phyloP scores from a whole-genome alignment of 2,888 invertebrate species.

The Nomada lathburiana region DNA sequence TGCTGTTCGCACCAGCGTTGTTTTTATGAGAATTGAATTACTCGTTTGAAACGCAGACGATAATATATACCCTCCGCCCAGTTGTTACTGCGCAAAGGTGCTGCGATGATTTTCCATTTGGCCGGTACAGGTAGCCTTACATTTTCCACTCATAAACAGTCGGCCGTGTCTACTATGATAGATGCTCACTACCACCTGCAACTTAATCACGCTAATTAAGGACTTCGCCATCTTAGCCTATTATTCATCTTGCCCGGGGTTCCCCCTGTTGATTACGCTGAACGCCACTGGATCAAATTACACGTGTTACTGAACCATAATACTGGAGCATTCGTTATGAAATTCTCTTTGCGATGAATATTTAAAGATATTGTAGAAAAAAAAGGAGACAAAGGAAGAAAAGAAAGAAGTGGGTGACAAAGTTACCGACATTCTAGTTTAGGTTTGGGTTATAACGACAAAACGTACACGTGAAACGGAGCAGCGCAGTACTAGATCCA shows the following conservation, averaged over 20 bases:
- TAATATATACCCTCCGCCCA: constrained; percentile 13
- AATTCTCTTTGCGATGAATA: background rate
- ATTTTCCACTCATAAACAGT: constrained; percentile 49
- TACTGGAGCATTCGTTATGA: constrained; percentile 6
- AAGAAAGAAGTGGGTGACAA: background rate
- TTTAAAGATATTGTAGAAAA: background rate
- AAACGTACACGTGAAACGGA: constrained; percentile 1
- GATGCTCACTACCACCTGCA: constrained; percentile 58
- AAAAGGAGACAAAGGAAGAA: background rate
- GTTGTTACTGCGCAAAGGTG: constrained; percentile 40
- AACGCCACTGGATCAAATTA: constrained; percentile 44
- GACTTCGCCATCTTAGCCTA: constrained; percentile 60
- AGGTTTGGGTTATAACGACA: too few species aligned
- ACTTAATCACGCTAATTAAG: constrained; percentile 67
- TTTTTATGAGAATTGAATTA: constrained; percentile 43
- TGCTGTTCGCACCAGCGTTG: constrained; percentile 27
- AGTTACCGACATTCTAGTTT: too few species aligned
- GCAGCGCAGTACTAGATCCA: constrained; percentile 14
- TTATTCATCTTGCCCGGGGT: constrained; percentile 53
- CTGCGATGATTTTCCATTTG: constrained; percentile 36
- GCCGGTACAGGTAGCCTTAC: constrained; percentile 28
- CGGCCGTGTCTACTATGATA: constrained; percentile 45
- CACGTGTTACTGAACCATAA: constrained; percentile 27
- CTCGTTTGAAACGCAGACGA: constrained; percentile 14
- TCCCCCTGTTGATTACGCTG: constrained; percentile 42